Evolutionary conservation across 2,113 vertebrate species (phyloP).

Genomic region (Bubo scandiacus): DNA sequence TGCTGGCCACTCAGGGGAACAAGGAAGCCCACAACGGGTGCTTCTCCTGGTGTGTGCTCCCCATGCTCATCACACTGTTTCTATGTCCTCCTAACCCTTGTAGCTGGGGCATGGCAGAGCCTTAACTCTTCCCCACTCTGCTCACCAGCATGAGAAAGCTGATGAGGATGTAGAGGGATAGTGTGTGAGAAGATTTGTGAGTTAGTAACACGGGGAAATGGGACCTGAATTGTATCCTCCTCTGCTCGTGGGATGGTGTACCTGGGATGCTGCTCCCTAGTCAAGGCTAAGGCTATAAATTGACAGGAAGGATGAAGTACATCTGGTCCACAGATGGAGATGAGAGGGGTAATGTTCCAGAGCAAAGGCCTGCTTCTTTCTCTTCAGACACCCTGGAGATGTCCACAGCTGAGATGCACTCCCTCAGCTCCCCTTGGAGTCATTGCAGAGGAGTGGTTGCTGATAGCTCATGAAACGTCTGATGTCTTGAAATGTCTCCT

Average conservation of each 20-base stretch:
- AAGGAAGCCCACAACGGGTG: accelerated
- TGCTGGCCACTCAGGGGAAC: accelerated
- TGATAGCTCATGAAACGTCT: not conserved
- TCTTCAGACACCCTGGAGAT: not conserved
- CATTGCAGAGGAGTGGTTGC: not conserved
- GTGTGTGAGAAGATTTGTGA: too few relatives aligned
- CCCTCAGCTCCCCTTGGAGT: not conserved
- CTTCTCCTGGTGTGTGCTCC: not conserved
- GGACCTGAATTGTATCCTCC: not conserved
- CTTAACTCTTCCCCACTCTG: not conserved
- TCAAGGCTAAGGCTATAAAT: not conserved
- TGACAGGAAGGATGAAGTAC: not conserved
- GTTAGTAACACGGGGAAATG: not conserved
- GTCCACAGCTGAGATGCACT: not conserved
- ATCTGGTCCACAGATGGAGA: not conserved
- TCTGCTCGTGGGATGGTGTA: not conserved
- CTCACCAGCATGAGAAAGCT: not conserved
- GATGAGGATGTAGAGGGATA: not conserved
- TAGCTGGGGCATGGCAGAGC: not conserved
- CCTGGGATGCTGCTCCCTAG: not conserved
- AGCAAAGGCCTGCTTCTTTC: not conserved
- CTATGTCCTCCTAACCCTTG: not conserved
- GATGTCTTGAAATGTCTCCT: not conserved
- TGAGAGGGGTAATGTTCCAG: not conserved
- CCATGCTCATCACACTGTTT: accelerated